A percentile compares a stretch with the other conserved stretches of the same genome.
Evolutionary conservation across 2,797 vertebrate genomes (phyloP).

Genomic region (Schizothorax lantsangensis): DNA sequence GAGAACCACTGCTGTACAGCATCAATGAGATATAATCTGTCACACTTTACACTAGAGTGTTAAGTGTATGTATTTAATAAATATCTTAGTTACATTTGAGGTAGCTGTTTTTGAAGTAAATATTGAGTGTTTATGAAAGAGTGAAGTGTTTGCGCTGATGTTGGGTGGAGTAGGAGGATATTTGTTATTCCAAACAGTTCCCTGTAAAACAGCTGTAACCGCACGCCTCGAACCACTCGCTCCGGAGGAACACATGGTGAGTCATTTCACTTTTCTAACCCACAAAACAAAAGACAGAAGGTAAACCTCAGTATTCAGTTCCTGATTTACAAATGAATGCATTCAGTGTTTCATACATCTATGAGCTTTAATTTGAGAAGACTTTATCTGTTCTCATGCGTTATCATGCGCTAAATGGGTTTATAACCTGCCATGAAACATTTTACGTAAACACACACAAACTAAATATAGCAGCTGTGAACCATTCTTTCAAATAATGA

Average conservation of each 20-base stretch:
- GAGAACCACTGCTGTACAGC: background rate
- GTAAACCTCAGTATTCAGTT: background rate
- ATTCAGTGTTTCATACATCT: background rate
- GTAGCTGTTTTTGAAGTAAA: background rate
- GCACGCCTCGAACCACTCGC: background rate
- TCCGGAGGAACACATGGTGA: background rate
- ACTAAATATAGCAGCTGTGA: background rate
- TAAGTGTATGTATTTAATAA: background rate
- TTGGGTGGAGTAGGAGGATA: conserved; percentile 4
- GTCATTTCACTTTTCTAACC: background rate
- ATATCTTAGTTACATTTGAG: background rate
- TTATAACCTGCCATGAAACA: background rate
- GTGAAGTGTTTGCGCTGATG: background rate
- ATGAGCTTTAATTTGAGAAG: background rate
- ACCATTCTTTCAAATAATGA: background rate
- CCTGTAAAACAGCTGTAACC: background rate
- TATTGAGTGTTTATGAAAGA: background rate
- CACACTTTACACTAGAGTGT: background rate
- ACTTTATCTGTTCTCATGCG: background rate
- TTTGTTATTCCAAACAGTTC: conserved; percentile 29
- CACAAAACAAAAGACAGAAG: background rate
- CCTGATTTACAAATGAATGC: background rate
- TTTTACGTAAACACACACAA: background rate
- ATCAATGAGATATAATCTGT: background rate
- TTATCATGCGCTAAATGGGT: too few species aligned